Base-by-base conservation (phyloP, 2,888 invertebrate species). In the Euclidia mi region DNA sequence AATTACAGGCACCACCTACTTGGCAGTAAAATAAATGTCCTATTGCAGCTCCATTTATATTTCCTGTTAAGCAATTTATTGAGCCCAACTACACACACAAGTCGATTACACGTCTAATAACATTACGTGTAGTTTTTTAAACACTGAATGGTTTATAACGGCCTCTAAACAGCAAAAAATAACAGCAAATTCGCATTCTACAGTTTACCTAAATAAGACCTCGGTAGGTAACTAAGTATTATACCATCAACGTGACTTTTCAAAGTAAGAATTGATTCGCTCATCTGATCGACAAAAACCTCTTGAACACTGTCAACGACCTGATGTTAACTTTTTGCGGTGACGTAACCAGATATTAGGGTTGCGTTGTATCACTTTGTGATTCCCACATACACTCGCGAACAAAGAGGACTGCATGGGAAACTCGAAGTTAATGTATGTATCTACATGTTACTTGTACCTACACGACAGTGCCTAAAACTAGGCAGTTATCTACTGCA, bases 261-360 rank as follows among this genome's bases (percentile, higher is more conserved):
- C 45, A 45, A 45, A 20, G 20, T 20, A n/a, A n/a, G n/a, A 1
- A 14, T 18, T 43, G 28, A 47, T 42, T 28, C 14, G 56, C 15
- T 50, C 45, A 49, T 44, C 35, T 56, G 35, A 38, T 55, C 38
- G 14, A 45, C 53, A 76, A 78, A 76, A 71, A 71, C 67, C 37
- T n/a, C 48, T 63, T 59, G 51, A 65, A 51, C 59, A 47, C 62
- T 67, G 82, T 80, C 82, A 78, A 74, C 71, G 76, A 82, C 78
- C 82, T 69, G 57, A 56, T 65, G 59, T 62, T 57, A 66, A 67
- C 49, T 78, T 76, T 79, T 80, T 73, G 74, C 73, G 58, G 59
- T 82, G 82, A 82, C 80, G 82, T 79, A 79, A 78, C 60, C 55
- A 35, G 34, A 58, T 29, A 55, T 57, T 65, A 68, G 62, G 75